Evolutionary conservation across 2,888 invertebrate species (phyloP).

Genomic region (Gryllus longicercus): DNA sequence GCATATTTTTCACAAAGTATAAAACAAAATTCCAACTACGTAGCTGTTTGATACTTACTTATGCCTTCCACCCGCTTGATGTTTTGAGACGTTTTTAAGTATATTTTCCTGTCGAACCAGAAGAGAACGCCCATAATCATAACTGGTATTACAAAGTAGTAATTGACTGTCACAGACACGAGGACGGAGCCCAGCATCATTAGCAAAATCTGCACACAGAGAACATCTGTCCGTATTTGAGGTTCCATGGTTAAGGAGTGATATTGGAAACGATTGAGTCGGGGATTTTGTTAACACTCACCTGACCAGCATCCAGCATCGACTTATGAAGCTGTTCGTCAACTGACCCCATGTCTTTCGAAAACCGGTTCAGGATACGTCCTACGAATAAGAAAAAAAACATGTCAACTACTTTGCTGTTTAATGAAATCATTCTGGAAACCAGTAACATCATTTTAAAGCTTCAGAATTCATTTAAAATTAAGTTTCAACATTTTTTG

Average conservation of each 20-base stretch:
- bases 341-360: constrained; percentile 77
- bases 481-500: no score
- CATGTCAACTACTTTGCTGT: no score
- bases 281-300: neutral
- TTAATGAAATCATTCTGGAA: no score
- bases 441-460: no score
- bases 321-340: constrained; percentile 68
- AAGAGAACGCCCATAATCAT: constrained; percentile 25
- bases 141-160: constrained; percentile 20
- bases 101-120: constrained; percentile 22
- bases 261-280: no score
- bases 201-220: constrained; percentile 17
- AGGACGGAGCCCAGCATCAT: constrained; percentile 18
- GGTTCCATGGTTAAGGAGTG: no score
- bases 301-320: constrained; percentile 60
- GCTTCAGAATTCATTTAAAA: no score
- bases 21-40: no score
- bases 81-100: constrained; percentile 57
- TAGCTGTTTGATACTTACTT: constrained; percentile 57
- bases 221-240: no score
- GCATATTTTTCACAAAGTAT: no score
- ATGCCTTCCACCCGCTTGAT: constrained; percentile 78
- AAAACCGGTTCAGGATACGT: constrained; percentile 76
- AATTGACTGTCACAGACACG: constrained; percentile 23
- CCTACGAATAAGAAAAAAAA: constrained; percentile 50